phyloP scores from a whole-genome alignment of 2,888 invertebrate species.

The Ichneumoninae sp. region DNA sequence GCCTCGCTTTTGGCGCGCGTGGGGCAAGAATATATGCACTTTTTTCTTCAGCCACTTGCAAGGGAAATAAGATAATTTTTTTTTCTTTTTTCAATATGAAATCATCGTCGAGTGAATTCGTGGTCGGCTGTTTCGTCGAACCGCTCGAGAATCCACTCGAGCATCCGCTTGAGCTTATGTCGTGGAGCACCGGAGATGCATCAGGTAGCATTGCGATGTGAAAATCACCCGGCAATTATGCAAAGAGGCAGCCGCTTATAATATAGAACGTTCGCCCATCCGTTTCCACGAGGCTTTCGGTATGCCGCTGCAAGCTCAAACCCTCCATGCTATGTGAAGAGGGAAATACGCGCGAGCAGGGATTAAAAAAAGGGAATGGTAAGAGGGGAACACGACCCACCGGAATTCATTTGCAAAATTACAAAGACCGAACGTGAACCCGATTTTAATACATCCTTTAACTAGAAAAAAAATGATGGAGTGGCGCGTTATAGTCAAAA shows the following conservation, averaged over 20 bases:
- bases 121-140: constrained; percentile 39
- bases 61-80: background rate
- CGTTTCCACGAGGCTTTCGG: constrained; percentile 24
- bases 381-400: constrained; percentile 25
- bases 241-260: constrained; percentile 32
- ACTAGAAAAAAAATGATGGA: background rate
- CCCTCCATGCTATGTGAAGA: constrained; percentile 38
- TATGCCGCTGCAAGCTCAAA: constrained; percentile 9
- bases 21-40: background rate
- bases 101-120: constrained; percentile 30
- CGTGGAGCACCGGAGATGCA: constrained; percentile 4
- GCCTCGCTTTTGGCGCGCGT: background rate
- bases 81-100: background rate
- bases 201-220: background rate
- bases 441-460: constrained; percentile 17
- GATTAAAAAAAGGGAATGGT: background rate
- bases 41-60: background rate
- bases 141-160: constrained; percentile 34
- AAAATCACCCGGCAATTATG: constrained; percentile 49
- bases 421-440: constrained; percentile 32
- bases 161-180: constrained; percentile 14
- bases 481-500: background rate
- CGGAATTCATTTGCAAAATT: constrained; percentile 57
- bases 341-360: constrained; percentile 25
- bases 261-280: constrained; percentile 29